These are phyloP conservation scores for Phalloptychus januarius DNA, from an alignment of 2,797 vertebrate species.

Conservation along the genomic window DNA sequence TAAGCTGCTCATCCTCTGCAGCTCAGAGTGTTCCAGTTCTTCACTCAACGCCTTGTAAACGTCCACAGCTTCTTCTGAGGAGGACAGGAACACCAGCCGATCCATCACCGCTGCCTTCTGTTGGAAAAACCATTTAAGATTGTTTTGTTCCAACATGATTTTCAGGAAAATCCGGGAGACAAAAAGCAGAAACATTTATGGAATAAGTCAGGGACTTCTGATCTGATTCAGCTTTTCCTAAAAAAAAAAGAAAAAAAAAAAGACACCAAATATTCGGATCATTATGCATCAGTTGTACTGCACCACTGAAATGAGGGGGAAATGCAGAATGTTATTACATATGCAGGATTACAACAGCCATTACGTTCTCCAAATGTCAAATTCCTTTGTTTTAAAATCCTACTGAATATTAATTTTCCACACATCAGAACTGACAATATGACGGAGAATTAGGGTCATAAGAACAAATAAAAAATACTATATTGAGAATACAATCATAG, in stretches of 20 bases:
- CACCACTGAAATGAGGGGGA: background rate
- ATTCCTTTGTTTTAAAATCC: too few species aligned
- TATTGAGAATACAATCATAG: too few species aligned
- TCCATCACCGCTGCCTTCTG: constrained; percentile 55
- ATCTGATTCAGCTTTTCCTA: too few species aligned
- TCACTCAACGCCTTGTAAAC: constrained; percentile 71
- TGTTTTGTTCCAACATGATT: background rate
- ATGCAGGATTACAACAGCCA: background rate
- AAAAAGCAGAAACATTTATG: background rate
- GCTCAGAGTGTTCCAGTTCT: constrained; percentile 61
- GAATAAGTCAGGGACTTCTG: background rate
- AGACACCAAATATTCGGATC: background rate
- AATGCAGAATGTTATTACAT: background rate
- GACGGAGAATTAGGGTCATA: too few species aligned
- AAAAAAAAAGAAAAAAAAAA: too few species aligned
- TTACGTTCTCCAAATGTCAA: background rate
- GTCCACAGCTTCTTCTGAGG: constrained; percentile 80
- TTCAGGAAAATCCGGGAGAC: background rate
- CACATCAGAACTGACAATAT: background rate
- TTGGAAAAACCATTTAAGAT: background rate
- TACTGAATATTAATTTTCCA: background rate
- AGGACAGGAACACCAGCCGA: constrained; percentile 58
- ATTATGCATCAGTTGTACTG: background rate
- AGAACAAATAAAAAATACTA: too few species aligned
- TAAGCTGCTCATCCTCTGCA: constrained; percentile 55